A percentile compares a stretch with the other conserved stretches of the same genome.
Evolutionary conservation across 2,113 vertebrate genomes (phyloP).

Genomic region (Aptenodytes forsteri): DNA sequence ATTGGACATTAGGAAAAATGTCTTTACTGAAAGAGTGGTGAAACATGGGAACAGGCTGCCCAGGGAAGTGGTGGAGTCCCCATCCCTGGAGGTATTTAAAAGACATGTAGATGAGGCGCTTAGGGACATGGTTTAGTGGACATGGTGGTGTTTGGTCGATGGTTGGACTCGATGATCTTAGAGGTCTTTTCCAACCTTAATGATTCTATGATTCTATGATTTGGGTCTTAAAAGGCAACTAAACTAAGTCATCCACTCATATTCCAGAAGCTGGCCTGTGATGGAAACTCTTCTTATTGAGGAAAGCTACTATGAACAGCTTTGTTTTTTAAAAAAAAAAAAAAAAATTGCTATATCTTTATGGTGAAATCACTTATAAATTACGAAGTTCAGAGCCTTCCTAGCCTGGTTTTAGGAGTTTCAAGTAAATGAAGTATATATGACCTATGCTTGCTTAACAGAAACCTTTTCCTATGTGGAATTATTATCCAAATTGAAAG

Average conservation of each 20-base stretch:
- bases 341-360: not conserved
- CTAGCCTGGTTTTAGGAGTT: not conserved
- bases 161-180: too few species aligned
- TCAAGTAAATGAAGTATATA: not conserved
- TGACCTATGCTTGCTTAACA: not conserved
- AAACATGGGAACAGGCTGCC: too few species aligned
- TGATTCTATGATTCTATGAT: not conserved
- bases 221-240: not conserved
- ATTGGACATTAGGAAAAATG: too few species aligned
- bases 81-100: too few species aligned
- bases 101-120: too few species aligned
- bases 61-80: too few species aligned
- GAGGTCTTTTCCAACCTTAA: too few species aligned
- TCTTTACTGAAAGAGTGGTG: too few species aligned
- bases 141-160: too few species aligned
- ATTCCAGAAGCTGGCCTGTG: not conserved
- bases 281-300: not conserved
- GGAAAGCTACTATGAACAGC: not conserved
- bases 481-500: not conserved
- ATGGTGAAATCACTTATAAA: not conserved
- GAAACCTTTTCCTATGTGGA: not conserved
- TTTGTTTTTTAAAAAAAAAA: not conserved
- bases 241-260: not conserved
- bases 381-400: not conserved
- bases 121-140: too few species aligned